Conservation (phyloP, 2,888 invertebrate species). For the Polydrusus pterygomalis region DNA sequence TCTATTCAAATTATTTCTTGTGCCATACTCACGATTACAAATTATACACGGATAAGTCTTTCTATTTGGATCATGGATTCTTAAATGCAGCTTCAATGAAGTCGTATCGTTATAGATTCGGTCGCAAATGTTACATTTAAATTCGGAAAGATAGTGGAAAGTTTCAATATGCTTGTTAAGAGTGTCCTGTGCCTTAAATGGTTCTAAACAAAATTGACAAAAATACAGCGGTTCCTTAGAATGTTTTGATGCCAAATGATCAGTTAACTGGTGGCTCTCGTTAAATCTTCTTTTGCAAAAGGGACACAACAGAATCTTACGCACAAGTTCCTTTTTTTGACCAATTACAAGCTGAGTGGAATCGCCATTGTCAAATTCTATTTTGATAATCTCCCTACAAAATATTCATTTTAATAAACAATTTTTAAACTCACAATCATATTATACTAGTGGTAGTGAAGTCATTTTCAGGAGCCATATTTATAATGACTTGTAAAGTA, state of each 20-base stretch:
- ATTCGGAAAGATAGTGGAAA: conserved; percentile 56
- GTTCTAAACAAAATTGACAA: conserved; percentile 66
- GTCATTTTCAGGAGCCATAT: too few species aligned
- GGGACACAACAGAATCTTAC: conserved; percentile 45
- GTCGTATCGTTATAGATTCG: background rate
- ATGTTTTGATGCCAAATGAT: conserved; percentile 65
- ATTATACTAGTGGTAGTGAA: too few species aligned
- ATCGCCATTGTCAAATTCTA: background rate
- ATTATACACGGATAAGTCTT: conserved; percentile 69
- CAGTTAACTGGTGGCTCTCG: conserved; percentile 61
- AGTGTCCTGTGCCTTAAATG: conserved; percentile 64
- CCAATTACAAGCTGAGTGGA: background rate
- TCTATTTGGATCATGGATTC: conserved; percentile 72
- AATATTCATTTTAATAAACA: background rate
- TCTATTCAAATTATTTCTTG: background rate
- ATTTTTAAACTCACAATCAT: too few species aligned
- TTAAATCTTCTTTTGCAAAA: conserved; percentile 74
- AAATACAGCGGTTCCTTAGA: conserved; percentile 65
- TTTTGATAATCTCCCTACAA: background rate
- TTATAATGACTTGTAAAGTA: too few species aligned
- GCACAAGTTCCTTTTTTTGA: background rate
- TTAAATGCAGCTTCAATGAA: conserved; percentile 48
- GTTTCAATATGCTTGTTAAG: conserved; percentile 63
- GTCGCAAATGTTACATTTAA: conserved; percentile 41
- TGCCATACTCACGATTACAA: background rate